Percentiles rank a stretch among this genome's conserved stretches.
phyloP scores from a whole-genome alignment of 2,797 vertebrate species.

The Myotis planiceps region DNA sequence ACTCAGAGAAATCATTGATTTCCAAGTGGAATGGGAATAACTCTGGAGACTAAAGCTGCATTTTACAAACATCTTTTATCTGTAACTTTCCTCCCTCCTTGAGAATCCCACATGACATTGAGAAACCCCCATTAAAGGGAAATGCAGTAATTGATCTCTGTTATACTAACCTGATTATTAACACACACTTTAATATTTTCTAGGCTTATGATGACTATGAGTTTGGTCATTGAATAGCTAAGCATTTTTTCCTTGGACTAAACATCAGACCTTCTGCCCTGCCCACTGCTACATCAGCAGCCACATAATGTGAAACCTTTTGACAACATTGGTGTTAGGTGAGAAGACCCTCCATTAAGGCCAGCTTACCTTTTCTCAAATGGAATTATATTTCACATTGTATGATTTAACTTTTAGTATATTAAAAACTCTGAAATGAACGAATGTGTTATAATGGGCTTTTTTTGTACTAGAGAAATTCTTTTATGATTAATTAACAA shows the following conservation, averaged over 20 bases:
- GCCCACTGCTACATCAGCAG: background rate
- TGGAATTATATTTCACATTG: background rate
- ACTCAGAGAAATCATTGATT: background rate
- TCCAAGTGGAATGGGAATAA: background rate
- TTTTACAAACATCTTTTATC: background rate
- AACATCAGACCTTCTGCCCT: background rate
- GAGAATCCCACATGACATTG: background rate
- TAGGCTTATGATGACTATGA: background rate
- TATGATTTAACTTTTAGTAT: background rate
- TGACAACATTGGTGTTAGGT: background rate
- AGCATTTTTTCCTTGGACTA: background rate
- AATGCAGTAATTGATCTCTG: background rate
- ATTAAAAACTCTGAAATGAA: constrained; percentile 15
- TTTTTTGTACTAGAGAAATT: background rate
- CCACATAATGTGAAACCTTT: background rate
- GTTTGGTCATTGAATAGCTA: background rate
- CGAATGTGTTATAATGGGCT: background rate
- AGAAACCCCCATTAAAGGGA: background rate
- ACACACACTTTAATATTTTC: background rate
- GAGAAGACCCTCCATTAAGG: background rate
- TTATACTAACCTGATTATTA: background rate
- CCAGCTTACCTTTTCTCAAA: background rate
- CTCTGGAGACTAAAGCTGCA: background rate
- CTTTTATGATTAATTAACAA: background rate
- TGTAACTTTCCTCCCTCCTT: background rate